Evolutionary conservation across 2,888 invertebrate species (phyloP).

Genomic region (Proisotoma minuta): DNA sequence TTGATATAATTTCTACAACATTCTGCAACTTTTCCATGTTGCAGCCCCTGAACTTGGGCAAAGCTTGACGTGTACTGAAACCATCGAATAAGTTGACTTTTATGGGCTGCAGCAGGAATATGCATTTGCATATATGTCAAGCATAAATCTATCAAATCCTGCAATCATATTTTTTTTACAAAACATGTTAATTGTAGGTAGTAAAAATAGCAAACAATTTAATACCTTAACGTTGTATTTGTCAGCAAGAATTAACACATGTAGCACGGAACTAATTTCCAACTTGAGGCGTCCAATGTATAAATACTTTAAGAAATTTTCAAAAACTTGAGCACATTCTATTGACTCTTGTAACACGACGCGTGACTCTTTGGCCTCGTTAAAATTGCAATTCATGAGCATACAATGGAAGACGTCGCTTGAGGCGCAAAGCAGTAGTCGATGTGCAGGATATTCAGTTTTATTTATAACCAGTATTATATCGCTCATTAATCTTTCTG

Average conservation of each 20-base stretch:
- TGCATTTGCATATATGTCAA: constrained; percentile 82
- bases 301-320: constrained; percentile 79
- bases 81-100: constrained; percentile 82
- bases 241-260: constrained; percentile 82
- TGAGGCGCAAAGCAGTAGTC: constrained; percentile 84
- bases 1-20: constrained; percentile 77
- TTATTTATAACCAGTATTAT: constrained; percentile 68
- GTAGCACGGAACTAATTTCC: constrained; percentile 76
- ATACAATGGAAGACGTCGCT: constrained; percentile 96
- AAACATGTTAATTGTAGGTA: too few relatives aligned
- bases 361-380: constrained; percentile 76
- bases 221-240: constrained; percentile 85
- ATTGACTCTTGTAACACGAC: constrained; percentile 82
- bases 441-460: constrained; percentile 79
- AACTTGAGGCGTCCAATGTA: constrained; percentile 87
- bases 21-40: constrained; percentile 55
- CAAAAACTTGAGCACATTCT: constrained; percentile 77
- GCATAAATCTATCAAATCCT: constrained; percentile 78
- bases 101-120: constrained; percentile 74
- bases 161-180: constrained; percentile 30
- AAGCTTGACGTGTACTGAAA: constrained; percentile 82
- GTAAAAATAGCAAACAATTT: not conserved
- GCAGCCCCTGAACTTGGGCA: constrained; percentile 60
- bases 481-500: constrained; percentile 83
- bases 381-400: constrained; percentile 91